Evolutionary conservation across 2,113 vertebrate species (phyloP).

Genomic region (Rallus limicola): DNA sequence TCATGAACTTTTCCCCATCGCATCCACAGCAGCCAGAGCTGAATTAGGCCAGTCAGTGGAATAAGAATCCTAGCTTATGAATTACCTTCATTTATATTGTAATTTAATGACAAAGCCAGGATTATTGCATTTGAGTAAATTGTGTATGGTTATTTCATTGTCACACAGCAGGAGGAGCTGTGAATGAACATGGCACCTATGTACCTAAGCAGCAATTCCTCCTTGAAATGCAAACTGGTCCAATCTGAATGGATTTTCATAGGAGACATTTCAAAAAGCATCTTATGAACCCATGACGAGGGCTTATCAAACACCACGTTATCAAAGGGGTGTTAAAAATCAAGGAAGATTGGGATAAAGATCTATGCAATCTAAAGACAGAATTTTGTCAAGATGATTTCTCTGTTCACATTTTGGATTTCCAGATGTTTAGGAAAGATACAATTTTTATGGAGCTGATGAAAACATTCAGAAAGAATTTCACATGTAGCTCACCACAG

Average conservation of each 20-base stretch:
- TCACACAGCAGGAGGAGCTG: background rate
- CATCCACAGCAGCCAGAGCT: background rate
- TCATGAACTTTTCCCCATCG: background rate
- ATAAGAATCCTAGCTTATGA: background rate
- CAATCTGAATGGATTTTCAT: background rate
- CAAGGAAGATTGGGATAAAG: background rate
- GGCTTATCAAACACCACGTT: background rate
- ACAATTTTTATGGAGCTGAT: background rate
- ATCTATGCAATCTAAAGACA: background rate
- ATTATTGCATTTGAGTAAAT: background rate
- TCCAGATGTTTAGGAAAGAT: background rate
- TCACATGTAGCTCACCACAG: background rate
- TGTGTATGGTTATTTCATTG: background rate
- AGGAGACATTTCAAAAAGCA: background rate
- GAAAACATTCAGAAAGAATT: background rate
- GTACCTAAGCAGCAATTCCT: background rate
- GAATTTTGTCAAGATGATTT: background rate
- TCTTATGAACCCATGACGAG: background rate
- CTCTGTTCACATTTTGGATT: background rate
- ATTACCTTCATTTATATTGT: background rate
- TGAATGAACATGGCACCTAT: background rate
- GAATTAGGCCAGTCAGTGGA: background rate
- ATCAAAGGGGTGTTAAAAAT: background rate
- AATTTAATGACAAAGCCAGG: background rate
- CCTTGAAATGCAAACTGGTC: background rate